Evolutionary conservation across 1,140 invertebrate species (phyloP).

Genomic region (Alviniconcha marisindica): DNA sequence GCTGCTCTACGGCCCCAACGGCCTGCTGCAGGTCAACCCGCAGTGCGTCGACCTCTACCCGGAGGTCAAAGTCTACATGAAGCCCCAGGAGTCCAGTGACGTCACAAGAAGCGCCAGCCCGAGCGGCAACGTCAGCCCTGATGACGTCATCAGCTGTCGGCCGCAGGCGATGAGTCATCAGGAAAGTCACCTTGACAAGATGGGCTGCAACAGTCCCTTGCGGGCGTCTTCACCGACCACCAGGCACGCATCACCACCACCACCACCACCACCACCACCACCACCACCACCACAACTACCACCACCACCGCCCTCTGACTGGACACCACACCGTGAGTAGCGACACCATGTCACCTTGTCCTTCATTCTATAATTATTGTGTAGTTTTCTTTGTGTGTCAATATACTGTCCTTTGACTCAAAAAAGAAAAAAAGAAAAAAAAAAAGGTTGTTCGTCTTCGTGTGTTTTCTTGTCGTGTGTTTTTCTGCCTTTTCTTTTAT

Average conservation of each 20-base stretch:
- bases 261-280: no score
- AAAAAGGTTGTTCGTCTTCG: no score
- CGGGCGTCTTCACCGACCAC: not conserved
- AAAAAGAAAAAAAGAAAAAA: no score
- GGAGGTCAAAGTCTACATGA: slow-evolving; percentile 50
- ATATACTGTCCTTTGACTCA: no score
- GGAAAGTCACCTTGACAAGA: not conserved
- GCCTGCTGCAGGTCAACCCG: slow-evolving; percentile 69
- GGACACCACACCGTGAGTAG: not conserved
- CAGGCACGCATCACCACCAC: not conserved
- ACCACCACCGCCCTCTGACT: not conserved
- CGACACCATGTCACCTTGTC: no score
- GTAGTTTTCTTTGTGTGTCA: no score
- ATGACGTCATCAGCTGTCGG: not conserved
- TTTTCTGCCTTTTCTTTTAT: no score
- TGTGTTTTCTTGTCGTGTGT: no score
- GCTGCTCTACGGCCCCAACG: slow-evolving; percentile 84
- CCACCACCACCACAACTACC: no score
- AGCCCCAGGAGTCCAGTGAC: not conserved
- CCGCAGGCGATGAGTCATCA: not conserved
- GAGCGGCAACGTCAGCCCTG: not conserved
- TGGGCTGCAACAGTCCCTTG: not conserved
- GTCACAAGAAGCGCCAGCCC: not conserved
- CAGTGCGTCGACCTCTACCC: slow-evolving; percentile 60
- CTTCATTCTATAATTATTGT: no score